Conservation (phyloP, 2,888 invertebrate species). For the Melanophora roralis region DNA sequence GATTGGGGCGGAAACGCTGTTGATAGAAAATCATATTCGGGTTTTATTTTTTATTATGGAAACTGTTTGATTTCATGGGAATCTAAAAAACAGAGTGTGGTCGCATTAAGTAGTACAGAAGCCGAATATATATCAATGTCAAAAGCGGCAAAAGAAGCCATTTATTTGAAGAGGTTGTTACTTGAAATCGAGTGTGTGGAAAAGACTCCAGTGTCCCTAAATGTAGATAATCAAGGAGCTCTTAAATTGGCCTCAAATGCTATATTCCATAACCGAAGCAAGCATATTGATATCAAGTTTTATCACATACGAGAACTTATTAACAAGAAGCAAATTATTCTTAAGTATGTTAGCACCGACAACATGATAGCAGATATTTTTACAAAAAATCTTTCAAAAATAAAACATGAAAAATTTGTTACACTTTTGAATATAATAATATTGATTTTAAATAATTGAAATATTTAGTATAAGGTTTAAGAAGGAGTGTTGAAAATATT, state of each 20-base stretch:
- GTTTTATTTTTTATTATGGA: conserved; percentile 30
- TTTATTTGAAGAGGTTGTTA: neutral
- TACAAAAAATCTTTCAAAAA: conserved; percentile 14
- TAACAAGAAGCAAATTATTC: neutral
- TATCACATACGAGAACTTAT: conserved; percentile 29
- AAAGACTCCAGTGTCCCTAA: neutral
- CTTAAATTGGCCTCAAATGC: conserved; percentile 22
- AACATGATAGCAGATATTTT: conserved; percentile 18
- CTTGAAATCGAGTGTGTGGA: neutral
- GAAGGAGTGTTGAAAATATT: neutral
- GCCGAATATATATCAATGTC: neutral
- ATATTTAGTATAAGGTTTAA: neutral
- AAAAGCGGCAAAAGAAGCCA: neutral
- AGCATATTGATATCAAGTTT: conserved; percentile 26
- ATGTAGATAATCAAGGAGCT: conserved; percentile 29
- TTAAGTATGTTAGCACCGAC: conserved; percentile 5
- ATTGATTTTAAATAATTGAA: neutral
- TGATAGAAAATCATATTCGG: conserved; percentile 21
- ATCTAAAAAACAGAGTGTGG: neutral
- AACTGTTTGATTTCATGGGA: conserved; percentile 3
- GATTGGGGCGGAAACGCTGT: conserved; percentile 7
- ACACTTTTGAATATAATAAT: neutral
- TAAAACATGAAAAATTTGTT: neutral
- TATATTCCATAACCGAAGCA: conserved; percentile 21
- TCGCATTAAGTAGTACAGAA: neutral